Evolutionary conservation across 2,113 vertebrate species (phyloP).

Genomic region (Tragelaphus strepsiceros): DNA sequence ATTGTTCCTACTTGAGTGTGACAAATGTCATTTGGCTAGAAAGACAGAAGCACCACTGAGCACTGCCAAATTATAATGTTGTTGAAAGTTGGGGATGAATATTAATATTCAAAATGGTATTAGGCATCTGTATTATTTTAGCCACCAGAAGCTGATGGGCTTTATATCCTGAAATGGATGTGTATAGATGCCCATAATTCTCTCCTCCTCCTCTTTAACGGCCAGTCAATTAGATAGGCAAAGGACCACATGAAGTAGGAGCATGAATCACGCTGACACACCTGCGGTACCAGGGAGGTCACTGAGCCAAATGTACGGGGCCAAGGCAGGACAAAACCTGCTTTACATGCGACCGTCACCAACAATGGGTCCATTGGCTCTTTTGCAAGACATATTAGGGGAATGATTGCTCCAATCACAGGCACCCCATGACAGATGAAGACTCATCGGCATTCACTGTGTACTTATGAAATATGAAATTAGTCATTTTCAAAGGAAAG

Average conservation of each 20-base stretch:
- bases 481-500: background rate
- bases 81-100: constrained; percentile 42
- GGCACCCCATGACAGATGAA: background rate
- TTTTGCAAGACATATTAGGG: background rate
- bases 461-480: background rate
- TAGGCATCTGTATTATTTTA: background rate
- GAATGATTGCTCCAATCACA: accelerated
- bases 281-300: accelerated
- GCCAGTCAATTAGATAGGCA: background rate
- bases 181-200: accelerated
- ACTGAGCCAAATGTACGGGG: background rate
- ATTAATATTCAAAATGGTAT: background rate
- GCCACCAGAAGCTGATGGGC: background rate
- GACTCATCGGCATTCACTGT: background rate
- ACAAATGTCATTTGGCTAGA: constrained; percentile 83
- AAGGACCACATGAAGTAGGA: accelerated
- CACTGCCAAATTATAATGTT: constrained; percentile 41
- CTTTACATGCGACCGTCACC: accelerated
- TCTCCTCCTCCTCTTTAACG: background rate
- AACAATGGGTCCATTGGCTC: accelerated
- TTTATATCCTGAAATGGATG: background rate
- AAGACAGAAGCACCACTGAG: constrained; percentile 64
- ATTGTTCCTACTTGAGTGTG: constrained; percentile 83
- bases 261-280: accelerated
- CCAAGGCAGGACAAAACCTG: accelerated